Evolutionary conservation across 2,113 vertebrate genomes (phyloP), one percentile per base, ranked within the genome.

Genomic region (Thryonomys swinderianus): DNA sequence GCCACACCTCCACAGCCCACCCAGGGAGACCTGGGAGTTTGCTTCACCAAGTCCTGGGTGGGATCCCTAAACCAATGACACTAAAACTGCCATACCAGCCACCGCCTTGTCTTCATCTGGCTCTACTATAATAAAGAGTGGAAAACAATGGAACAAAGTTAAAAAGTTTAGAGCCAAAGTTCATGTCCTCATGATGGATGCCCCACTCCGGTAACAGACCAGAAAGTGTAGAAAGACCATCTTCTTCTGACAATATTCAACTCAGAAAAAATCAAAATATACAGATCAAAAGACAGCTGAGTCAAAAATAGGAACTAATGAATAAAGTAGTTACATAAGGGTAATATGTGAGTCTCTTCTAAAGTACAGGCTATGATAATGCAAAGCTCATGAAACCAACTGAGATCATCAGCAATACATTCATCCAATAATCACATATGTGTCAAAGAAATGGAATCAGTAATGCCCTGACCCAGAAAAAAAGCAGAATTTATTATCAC

Each of bases 371-470:
- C 34, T 10, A 71, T 91, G 45, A 88, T 66, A 53, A n/a, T n/a
- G n/a, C 48, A 55, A 91, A 27, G 55, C 42, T 74, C 64, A 74
- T 55, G 69, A 23, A 73, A 74, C n/a, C 69, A 20, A 30, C 17
- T 64, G 25, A 89, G 23, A 74, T 73, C 25, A 90, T 67, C 32
- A 88, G 40, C 37, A 93, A 76, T 23, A 91, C 59, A 78, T 69
- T 23, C 59, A 85, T 34, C 67, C 7, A 48, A 32, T 82, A 82
- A 34, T 16, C 12, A 25, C 11, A 25, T 16, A 34, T 66, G 8
- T 55, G 62, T 90, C 67, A 85, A 94, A 85, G 92, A 81, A 71
- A 95, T 25, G 32, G 55, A 30, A 76, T 13, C 62, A n/a, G 14
- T 53, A 84, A 76, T 27, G 53, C 9, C 73, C 8, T 82, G 59